Conservation (phyloP, 2,888 invertebrate species). For the Meiosimyza decipiens region DNA sequence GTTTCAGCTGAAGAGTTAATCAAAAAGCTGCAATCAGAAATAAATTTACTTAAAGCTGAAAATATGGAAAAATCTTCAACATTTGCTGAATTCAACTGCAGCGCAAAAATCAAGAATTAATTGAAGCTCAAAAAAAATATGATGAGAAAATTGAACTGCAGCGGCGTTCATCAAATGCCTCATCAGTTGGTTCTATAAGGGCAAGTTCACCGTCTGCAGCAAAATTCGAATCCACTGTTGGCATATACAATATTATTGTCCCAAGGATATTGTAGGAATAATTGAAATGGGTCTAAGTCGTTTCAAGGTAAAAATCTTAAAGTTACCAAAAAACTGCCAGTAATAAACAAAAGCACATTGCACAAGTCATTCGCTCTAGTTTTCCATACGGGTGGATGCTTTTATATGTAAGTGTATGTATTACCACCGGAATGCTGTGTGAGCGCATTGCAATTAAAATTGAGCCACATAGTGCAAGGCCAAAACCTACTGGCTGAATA, state of each 20-base stretch:
- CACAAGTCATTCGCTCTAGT: conserved; percentile 20
- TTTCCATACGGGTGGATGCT: conserved; percentile 27
- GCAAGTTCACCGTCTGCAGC: conserved; percentile 10
- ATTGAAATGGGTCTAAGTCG: too few relatives aligned
- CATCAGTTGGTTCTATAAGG: neutral
- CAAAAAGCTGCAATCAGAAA: conserved; percentile 50
- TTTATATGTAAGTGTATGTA: conserved; percentile 18
- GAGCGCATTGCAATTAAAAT: conserved; percentile 24
- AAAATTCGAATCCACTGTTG: conserved; percentile 24
- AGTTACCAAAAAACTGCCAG: too few relatives aligned
- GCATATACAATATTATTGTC: too few relatives aligned
- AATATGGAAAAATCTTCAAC: conserved; percentile 49
- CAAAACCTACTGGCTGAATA: neutral
- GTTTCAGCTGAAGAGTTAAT: conserved; percentile 57
- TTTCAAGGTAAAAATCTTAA: too few relatives aligned
- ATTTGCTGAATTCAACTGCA: conserved; percentile 65
- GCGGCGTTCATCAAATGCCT: neutral
- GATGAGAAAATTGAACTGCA: conserved; percentile 1
- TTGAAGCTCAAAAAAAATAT: conserved; percentile 63
- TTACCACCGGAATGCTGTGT: conserved; percentile 16
- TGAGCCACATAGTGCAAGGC: neutral
- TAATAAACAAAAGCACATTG: too few relatives aligned
- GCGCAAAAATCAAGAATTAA: conserved; percentile 72
- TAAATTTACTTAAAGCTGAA: conserved; percentile 50
- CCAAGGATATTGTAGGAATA: too few relatives aligned